Evolutionary conservation across 2,888 invertebrate genomes (phyloP), one percentile per base, ranked within the genome.

Genomic region (Scaptomyza cyrtandrae): DNA sequence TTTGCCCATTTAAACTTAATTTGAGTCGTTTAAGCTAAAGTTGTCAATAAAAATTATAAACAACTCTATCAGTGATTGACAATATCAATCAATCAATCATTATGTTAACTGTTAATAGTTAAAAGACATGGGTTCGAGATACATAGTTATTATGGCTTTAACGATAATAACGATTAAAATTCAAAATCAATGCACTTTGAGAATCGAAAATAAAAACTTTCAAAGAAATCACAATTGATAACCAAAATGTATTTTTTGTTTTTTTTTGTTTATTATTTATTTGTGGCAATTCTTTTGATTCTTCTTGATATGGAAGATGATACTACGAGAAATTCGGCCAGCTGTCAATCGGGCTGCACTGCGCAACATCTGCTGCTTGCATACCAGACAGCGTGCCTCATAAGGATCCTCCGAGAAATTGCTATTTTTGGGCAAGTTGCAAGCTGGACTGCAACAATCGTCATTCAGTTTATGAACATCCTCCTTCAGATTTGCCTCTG

Each of bases 211-310:
- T 13, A 35, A 35, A n/a, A 37, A 37, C 6, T 7, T 37, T n/a
- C 6, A 37, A 4, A n/a, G 1, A n/a, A 37, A n/a, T 37, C 37
- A 37, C 0, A 39, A 14, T 14, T 39, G 14, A 6, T 14, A 14
- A 9, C 14, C 3, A 41, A 16, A 41, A 16, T 41, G 1, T 29
- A 5, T 5, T 10, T 14, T 14, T n/a, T n/a, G n/a, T n/a, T n/a
- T n/a, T n/a, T n/a, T n/a, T n/a, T n/a, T n/a, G n/a, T n/a, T n/a
- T n/a, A n/a, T 41, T 4, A 16, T 10, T 63, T 74, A 78, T 35
- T 73, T 76, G 45, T 74, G 80, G 56, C 53, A 56, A 37, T 43
- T 58, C 60, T 80, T 80, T 43, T 63, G 69, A 53, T 65, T 71
- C 56, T 80, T 77, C 41, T 70, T 73, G 7, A 52, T 63, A 31